Evolutionary conservation across 2,113 vertebrate species (phyloP), one percentile per base, ranked within the genome.

Genomic region (Apteryx owenii): DNA sequence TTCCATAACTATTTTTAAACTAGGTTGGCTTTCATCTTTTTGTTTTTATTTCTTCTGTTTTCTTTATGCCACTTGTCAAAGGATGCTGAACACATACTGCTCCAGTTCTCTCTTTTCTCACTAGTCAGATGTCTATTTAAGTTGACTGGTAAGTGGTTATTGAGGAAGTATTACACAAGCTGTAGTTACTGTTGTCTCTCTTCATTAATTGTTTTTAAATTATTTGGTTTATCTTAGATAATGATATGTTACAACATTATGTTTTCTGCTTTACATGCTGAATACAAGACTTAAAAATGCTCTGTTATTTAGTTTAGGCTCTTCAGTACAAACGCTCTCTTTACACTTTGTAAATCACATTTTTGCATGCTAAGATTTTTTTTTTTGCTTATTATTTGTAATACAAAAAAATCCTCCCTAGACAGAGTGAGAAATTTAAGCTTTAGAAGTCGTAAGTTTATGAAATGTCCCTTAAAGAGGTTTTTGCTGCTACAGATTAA

Each of bases 1-100:
- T 86, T 78, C 80, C 56, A 48, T 83, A 93, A 81, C 81, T 91
- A 66, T 89, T 94, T 89, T 94, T 42, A 95, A 96, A 94, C 46
- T 90, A 76, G 76, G 77, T 76, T 95, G 80, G 50, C 91, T 89
- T 96, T 94, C 36, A 92, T 88, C 15, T 89, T 91, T 94, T 73
- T 21, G 31, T 81, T 81, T 95, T 95, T 92, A 65, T 91, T 96
- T 82, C 71, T 91, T 90, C 46, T 69, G 2, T 82, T 93, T 95
- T 73, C 66, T 91, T 87, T 46, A 73, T 83, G 44, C 53, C 31
- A 23, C 58, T 83, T 94, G 20, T 80, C 81, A 94, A 89, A 88
- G 9, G 31, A 62, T 88, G 46, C 53, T 42, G 58, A 77, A 72
- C 7, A 13, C 0, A 2, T 31, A 22, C 65, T 61, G 66, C n/a